Base-by-base conservation (phyloP, 1,140 invertebrate genomes). In the Homarus americanus region DNA sequence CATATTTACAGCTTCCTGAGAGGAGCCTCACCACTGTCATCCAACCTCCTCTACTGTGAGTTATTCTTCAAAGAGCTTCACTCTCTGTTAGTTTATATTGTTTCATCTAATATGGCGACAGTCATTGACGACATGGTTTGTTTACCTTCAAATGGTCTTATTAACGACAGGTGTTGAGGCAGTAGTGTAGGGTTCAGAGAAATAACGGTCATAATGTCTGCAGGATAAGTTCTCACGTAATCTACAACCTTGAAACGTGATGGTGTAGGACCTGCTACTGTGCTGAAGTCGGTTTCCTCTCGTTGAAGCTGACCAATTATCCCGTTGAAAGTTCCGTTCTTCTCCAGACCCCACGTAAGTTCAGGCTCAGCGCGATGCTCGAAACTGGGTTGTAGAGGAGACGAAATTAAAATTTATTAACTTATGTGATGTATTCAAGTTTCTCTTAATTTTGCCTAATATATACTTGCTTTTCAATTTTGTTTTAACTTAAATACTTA, bases 281-380 rank as follows among this genome's bases (percentile, higher is more conserved):
- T 41, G 28, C 41, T 53, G 24, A 82, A 82, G 49, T 82, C 78
- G 2, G 28, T 41, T 10, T 82, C 78, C 44, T 82, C 78, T 3
- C 78, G 78, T 44, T 82, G 78, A 10, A 82, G 78, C 9, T 82
- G 49, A 36, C 78, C 78, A 24, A 82, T 53, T 44, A 82, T 82
- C 10, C 78, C 78, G 49, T 44, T 82, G 32, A 82, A 82, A 2
- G 32, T 41, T 2, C 78, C 78, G 32, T 82, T 34, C 40, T 82
- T n/a, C 78, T 28, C 38, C 32, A 82, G 32, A 12, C 78, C 78
- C 40, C 40, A 82, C 78, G 28, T 34, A 7, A 28, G 28, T 9
- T 53, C 49, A 2, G 10, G 78, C 41, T 82, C 78, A 4, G 17
- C 78, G 2, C 40, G 28, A n/a, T 53, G 53, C 32, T 44, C 28